Base-by-base conservation (phyloP, 2,113 vertebrate genomes). In the Laticauda colubrina region DNA sequence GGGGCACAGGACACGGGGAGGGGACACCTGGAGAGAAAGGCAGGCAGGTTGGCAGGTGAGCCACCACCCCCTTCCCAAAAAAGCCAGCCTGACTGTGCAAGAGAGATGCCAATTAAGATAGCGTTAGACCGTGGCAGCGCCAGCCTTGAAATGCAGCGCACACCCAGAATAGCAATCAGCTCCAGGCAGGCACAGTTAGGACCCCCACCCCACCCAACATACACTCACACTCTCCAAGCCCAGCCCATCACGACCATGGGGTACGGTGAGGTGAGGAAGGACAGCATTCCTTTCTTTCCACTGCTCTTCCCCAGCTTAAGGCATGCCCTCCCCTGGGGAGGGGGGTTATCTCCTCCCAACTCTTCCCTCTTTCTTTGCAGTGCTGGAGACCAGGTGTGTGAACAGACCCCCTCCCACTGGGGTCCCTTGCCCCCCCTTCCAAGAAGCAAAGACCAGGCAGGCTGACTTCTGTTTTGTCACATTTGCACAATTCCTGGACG, bases 21-120 rank as follows among this genome's bases (percentile, higher is more conserved):
- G 29, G 29, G 23, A 26, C 45, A 23, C 0, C 64, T 15, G n/a
- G 29, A 26, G 59, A 61, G 24, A 61, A 61, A 26, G 24, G 9
- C 3, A 3, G 21, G 59, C 59, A 26, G 24, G 59, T 61, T 61
- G 59, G 59, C 59, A 61, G 57, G 7, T 8, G 23, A 59, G 57
- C 57, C 56, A 23, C 56, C 23, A 8, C 57, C 7, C 8, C 23
- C 7, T 18, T 23, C 23, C 23, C 0, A 3, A 59, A 59, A 29
- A 64, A 12, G 29, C 91, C 85, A 39, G 91, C 57, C 6, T 29
- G 24, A 5, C 51, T 0, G n/a, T 15, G 20, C 26, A 54, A 29
- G 18, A 26, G 48, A 34, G 59, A 93, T 81, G 51, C 92, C 59
- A 88, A 57, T 93, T 88, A 90, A 81, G 85, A 91, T 56, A 45